Conservation (phyloP, 2,797 vertebrate species). For the Lutjanus argentimaculatus region DNA sequence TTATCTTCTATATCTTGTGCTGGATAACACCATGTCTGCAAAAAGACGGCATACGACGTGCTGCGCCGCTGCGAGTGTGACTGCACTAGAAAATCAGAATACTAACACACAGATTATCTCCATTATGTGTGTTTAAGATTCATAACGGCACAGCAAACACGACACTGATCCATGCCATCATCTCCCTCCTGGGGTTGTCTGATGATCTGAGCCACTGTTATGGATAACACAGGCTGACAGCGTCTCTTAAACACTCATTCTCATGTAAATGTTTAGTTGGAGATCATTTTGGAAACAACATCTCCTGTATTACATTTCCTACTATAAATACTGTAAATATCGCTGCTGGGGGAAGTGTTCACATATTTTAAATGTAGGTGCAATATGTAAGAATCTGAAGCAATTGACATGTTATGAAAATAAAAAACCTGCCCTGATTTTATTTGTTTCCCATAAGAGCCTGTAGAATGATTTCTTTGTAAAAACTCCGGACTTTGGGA, state of each 20-base stretch:
- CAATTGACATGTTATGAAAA: no score
- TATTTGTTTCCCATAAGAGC: no score
- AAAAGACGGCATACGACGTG: no score
- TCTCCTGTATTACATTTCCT: no score
- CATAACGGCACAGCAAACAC: slow-evolving; percentile 17
- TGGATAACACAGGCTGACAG: slow-evolving; percentile 13
- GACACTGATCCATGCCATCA: background rate
- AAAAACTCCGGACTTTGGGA: no score
- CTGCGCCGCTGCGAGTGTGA: background rate
- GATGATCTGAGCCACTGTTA: background rate
- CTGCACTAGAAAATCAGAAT: background rate
- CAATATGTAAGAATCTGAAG: no score
- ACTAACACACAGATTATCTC: slow-evolving; percentile 23
- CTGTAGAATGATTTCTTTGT: no score
- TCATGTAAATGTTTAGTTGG: background rate
- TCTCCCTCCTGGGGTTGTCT: background rate
- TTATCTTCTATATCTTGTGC: no score
- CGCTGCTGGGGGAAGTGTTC: background rate
- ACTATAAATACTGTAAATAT: background rate
- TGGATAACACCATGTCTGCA: background rate
- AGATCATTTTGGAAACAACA: background rate
- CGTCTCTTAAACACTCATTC: background rate
- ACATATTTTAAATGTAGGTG: background rate
- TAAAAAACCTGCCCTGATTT: no score
- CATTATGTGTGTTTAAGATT: slow-evolving; percentile 34